Evolutionary conservation across 2,888 invertebrate genomes (phyloP), one percentile per base, ranked within the genome.

Genomic region (Tenthredo notha): DNA sequence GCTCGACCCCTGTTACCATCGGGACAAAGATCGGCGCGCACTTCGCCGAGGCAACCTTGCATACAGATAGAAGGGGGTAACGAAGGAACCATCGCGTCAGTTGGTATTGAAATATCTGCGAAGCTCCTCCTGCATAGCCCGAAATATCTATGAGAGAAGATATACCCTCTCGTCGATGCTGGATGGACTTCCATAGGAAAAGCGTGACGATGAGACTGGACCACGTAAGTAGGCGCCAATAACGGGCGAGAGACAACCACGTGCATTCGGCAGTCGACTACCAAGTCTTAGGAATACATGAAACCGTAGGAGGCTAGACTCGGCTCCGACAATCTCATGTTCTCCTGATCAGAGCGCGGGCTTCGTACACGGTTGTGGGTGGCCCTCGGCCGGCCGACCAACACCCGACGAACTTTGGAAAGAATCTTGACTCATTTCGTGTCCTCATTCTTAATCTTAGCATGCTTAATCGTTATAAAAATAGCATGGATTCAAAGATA

Each of bases 341-440:
- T 89, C 85, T 84, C 92, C 92, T 90, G 88, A 84, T 92, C 92
- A 87, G 91, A 91, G 91, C 92, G 92, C 93, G 93, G 93, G 93
- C 92, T 93, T 92, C 91, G 91, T 92, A 91, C 92, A 90, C 92
- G 92, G 91, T 92, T 92, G 92, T 92, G 92, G 92, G 91, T 90
- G 90, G 92, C 90, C 89, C 87, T 88, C 88, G 89, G 90, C 89
- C 89, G 89, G 87, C 83, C 83, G 83, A 83, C 67, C 83, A 50
- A 67, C 61, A 40, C 58, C 61, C 58, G 58, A 80, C 21, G 21
- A 43, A 43, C 37, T 54, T 33, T 54, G 29, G 15, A 37, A 9
- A 18, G 33, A 40, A 47, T 77, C 50, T 54, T 4, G 18, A n/a
- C n/a, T 43, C n/a, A 18, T 77, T 29, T 77, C 29, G 72, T 29